Evolutionary conservation across 2,113 vertebrate genomes (phyloP).

Genomic region (Tinamus guttatus): DNA sequence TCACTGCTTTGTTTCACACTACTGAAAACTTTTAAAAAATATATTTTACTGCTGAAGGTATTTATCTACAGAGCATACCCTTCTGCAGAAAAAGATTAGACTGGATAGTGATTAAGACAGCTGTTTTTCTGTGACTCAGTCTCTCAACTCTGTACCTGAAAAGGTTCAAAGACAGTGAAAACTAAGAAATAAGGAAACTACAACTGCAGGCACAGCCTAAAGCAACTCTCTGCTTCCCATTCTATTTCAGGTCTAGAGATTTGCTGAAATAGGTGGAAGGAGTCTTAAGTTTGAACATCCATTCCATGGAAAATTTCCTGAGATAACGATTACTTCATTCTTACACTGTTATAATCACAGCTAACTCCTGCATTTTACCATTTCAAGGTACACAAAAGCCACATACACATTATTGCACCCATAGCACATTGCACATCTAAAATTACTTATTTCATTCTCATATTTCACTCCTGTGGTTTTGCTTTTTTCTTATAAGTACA

Average conservation of each 20-base stretch:
- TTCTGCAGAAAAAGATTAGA: neutral
- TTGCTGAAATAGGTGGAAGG: neutral
- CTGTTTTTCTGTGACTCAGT: neutral
- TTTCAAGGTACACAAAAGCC: neutral
- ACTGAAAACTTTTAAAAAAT: neutral
- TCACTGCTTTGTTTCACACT: neutral
- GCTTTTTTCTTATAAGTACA: neutral
- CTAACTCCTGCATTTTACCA: neutral
- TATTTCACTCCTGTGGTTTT: no score
- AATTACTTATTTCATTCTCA: neutral
- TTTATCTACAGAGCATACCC: neutral
- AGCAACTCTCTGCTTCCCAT: neutral
- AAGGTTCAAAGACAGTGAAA: neutral
- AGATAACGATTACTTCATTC: neutral
- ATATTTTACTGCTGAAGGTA: neutral
- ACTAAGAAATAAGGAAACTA: neutral
- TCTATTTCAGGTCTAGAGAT: neutral
- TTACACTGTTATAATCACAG: neutral
- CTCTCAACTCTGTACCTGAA: neutral
- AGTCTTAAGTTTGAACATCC: no score
- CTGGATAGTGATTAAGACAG: neutral
- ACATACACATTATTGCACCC: neutral
- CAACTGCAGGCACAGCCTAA: neutral
- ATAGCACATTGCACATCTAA: neutral
- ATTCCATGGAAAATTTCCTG: neutral